These are phyloP conservation scores for Parotocinclus haroldoi DNA, from an alignment of 2,797 vertebrate genomes.

Conservation along the genomic window DNA sequence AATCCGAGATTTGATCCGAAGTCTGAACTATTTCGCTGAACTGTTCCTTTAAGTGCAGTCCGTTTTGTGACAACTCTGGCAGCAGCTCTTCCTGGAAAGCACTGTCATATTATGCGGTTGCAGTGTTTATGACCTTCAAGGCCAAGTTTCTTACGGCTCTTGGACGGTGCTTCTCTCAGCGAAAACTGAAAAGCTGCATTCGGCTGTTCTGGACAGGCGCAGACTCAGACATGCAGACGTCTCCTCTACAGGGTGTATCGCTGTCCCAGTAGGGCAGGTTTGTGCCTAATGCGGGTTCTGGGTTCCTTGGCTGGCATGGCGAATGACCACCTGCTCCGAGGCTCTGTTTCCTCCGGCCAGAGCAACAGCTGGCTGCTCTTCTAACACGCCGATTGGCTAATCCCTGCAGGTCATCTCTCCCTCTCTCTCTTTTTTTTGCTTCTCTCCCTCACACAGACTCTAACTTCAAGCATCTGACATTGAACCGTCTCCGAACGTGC, in stretches of 20 bases:
- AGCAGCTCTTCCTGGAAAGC: too few relatives aligned
- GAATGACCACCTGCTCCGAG: conserved; percentile 69
- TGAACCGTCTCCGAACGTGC: conserved; percentile 62
- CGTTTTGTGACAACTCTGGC: too few relatives aligned
- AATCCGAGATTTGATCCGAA: too few relatives aligned
- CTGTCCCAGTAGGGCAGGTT: conserved; percentile 30
- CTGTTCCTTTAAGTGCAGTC: not conserved
- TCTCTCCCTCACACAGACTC: conserved; percentile 61
- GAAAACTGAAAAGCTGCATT: conserved; percentile 26
- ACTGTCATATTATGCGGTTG: not conserved
- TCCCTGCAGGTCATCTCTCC: conserved; percentile 75
- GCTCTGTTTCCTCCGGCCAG: conserved; percentile 63
- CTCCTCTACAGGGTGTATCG: conserved; percentile 21
- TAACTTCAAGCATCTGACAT: conserved; percentile 52
- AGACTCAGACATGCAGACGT: conserved; percentile 21
- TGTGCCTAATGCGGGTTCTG: conserved; percentile 36
- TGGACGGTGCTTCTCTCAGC: conserved; percentile 30
- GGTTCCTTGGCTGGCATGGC: conserved; percentile 66
- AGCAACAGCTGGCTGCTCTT: conserved; percentile 77
- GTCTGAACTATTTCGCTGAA: not conserved
- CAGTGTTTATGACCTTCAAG: conserved; percentile 8
- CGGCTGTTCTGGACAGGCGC: conserved; percentile 1
- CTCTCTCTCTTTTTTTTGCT: conserved; percentile 43
- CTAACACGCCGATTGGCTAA: conserved; percentile 75
- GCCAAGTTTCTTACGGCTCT: not conserved